phyloP scores from a whole-genome alignment of 2,888 invertebrate genomes.

The Plusia festucae region DNA sequence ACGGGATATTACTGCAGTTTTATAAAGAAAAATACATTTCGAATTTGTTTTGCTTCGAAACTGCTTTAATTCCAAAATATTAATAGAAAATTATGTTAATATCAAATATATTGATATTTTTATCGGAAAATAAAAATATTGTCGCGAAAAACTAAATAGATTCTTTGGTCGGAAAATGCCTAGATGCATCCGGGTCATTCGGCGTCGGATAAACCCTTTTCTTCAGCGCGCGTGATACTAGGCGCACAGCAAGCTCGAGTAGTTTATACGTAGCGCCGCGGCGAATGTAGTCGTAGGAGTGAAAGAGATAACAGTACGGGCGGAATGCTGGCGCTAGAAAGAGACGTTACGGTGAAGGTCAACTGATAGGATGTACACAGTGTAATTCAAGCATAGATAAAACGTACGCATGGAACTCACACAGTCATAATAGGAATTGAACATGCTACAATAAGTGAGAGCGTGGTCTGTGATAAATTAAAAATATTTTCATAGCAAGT shows the following conservation, averaged over 20 bases:
- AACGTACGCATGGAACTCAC: conserved; percentile 43
- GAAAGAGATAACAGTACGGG: conserved; percentile 76
- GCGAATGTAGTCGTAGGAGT: conserved; percentile 66
- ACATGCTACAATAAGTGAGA: neutral
- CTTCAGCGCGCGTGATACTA: conserved; percentile 89
- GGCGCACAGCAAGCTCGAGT: conserved; percentile 79
- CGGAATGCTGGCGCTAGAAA: conserved; percentile 82
- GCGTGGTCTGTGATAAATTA: neutral
- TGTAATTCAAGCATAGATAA: conserved; percentile 68
- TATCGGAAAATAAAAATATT: conserved; percentile 53
- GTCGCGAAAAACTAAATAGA: conserved; percentile 75
- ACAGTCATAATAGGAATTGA: neutral
- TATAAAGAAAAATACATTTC: conserved; percentile 24
- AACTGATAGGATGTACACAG: conserved; percentile 80
- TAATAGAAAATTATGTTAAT: neutral
- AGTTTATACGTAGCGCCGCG: conserved; percentile 72
- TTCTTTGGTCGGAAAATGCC: conserved; percentile 83
- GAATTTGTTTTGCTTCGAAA: neutral
- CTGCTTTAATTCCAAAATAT: neutral
- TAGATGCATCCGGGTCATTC: conserved; percentile 82
- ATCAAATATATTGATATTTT: conserved; percentile 14
- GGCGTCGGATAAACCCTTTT: conserved; percentile 90
- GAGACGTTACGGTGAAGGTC: conserved; percentile 84
- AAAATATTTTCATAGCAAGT: too few species aligned
- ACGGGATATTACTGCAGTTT: conserved; percentile 7